These are phyloP conservation scores for Melinaea menophilus DNA, from an alignment of 2,888 invertebrate species.

Conservation along the genomic window DNA sequence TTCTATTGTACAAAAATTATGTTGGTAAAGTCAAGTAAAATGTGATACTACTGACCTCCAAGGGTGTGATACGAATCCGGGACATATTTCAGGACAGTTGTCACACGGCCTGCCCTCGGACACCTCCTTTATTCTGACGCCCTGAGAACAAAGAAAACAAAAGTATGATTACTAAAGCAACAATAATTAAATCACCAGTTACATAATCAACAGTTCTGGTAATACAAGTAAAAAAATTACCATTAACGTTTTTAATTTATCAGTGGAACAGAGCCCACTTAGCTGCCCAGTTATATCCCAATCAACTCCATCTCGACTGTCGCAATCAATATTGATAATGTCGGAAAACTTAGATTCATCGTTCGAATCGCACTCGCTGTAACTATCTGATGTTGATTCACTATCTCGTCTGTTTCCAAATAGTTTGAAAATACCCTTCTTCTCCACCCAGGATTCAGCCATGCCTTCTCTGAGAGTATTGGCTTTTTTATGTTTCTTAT, in stretches of 20 bases:
- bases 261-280: constrained; percentile 38
- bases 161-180: constrained; percentile 7
- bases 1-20: neutral
- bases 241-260: constrained; percentile 27
- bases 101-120: constrained; percentile 92
- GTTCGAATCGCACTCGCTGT: constrained; percentile 67
- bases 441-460: constrained; percentile 62
- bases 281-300: constrained; percentile 41
- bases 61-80: constrained; percentile 89
- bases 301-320: constrained; percentile 20
- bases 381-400: constrained; percentile 68
- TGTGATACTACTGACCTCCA: constrained; percentile 86
- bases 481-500: constrained; percentile 47
- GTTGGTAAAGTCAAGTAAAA: neutral
- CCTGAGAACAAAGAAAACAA: constrained; percentile 77
- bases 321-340: constrained; percentile 9
- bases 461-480: constrained; percentile 45
- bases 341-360: constrained; percentile 30
- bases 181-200: constrained; percentile 3
- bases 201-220: neutral
- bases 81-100: constrained; percentile 88
- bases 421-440: constrained; percentile 59
- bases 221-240: constrained; percentile 16
- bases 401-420: constrained; percentile 61
- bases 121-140: constrained; percentile 90